Evolutionary conservation across 1,140 invertebrate species (phyloP), one percentile per base, ranked within the genome.

Genomic region (Vanessa tameamea): DNA sequence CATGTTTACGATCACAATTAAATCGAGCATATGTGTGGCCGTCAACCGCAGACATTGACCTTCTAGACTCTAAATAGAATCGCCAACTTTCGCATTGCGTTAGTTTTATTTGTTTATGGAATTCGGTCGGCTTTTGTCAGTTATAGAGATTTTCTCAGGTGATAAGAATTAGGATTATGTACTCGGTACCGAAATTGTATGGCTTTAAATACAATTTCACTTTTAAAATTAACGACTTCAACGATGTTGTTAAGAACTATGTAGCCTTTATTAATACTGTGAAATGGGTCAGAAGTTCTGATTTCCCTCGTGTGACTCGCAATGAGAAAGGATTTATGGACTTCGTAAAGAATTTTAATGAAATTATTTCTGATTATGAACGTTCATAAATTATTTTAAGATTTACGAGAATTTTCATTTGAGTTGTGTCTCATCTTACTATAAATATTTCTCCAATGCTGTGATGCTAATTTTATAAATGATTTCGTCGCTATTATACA

Each of bases 41-140:
- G 64, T 76, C 74, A 73, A 23, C 59, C n/a, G 48, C 31, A 76
- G 74, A 76, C 74, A 76, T 76, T 76, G 74, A 76, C 74, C 74
- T 75, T 70, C 71, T 69, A 64, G 31, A 67, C 43, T 75, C 51
- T 37, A 67, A 75, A 71, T 75, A 75, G 73, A 47, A 72, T 43
- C 51, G 43, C 63, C 53, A 51, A 66, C 68, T 67, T 66, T 74
- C 59, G 71, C 59, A 16, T 55, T 57, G 51, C 15, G 59, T 67
- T 43, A 20, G 0, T 7, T 8, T 20, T 16, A 2, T 53, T 15
- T 53, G 51, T n/a, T 53, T 53, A n/a, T 16, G 51, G 51, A 53
- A 53, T 53, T 16, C 51, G 51, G 51, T 16, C 51, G 51, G 7
- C 51, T 53, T 8, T 53, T 53, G n/a, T 43, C 7, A 43, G 37